phyloP scores from a whole-genome alignment of 2,113 vertebrate species.

The Osmerus eperlanus region DNA sequence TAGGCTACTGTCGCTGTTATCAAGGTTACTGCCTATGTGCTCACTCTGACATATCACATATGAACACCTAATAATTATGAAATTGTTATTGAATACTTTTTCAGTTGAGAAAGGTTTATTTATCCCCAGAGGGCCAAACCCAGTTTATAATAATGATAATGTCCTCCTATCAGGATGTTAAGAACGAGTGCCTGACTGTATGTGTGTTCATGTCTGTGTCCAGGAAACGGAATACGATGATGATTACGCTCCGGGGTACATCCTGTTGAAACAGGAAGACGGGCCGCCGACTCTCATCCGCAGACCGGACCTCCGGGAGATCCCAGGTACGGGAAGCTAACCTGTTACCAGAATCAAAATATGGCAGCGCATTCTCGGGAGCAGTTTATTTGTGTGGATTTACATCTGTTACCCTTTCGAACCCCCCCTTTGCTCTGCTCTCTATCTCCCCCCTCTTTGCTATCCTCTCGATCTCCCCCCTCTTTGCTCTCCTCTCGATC shows the following conservation, averaged over 20 bases:
- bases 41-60: too few species aligned
- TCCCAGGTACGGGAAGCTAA: conserved; percentile 32
- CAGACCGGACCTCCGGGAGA: conserved; percentile 31
- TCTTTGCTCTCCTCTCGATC: too few species aligned
- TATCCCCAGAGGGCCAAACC: too few species aligned
- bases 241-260: conserved; percentile 14
- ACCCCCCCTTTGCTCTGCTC: conserved; percentile 7
- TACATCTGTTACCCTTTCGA: background rate
- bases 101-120: too few species aligned
- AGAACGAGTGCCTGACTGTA: background rate
- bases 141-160: too few species aligned
- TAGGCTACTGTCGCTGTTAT: too few species aligned
- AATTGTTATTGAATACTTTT: too few species aligned
- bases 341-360: background rate
- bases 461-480: too few species aligned
- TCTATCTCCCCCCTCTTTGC: background rate
- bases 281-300: conserved; percentile 23
- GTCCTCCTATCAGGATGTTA: too few species aligned
- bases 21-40: too few species aligned
- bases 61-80: too few species aligned
- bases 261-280: conserved; percentile 53
- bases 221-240: background rate
- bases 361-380: background rate
- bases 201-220: background rate
- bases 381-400: background rate